Evolutionary conservation across 2,113 vertebrate species (phyloP), one percentile per base, ranked within the genome.

Genomic region (Grus americana): DNA sequence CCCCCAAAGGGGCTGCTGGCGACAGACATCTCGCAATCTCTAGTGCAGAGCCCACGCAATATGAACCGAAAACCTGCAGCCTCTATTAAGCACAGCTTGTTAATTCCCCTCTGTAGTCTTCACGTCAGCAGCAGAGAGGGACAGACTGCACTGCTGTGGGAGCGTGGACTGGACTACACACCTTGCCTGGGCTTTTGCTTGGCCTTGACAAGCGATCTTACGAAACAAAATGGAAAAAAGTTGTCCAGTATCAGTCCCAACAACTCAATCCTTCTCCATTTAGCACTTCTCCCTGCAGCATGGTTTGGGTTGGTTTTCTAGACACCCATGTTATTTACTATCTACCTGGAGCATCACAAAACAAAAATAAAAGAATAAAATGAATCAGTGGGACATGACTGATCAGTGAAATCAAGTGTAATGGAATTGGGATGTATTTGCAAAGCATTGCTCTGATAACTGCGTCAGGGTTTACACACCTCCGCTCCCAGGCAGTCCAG

Each of bases 41-140:
- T n/a, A 7, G 21, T 12, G 26, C 3, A 4, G 23, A 87, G 59
- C 22, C 2, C 0, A 1, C 63, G 57, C 27, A 55, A 50, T 29
- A 49, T 0, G 7, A 88, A 42, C 46, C 1, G 3, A 72, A 92
- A 74, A 15, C 9, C 47, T 59, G 42, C 70, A 38, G 49, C 18
- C 14, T 75, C 34, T 65, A 4, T 59, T 68, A 76, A 40, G 30
- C 59, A 66, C 0, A 6, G 67, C 12, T 93, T 7, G 1, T 55
- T 78, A 86, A 50, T 54, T 76, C 27, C 30, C 26, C 20, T 59
- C 47, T 47, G 75, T 23, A 81, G 38, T 6, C 32, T 47, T 30
- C 34, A 29, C 12, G 38, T 8, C 22, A 50, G 2, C 24, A 92
- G 24, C 83, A 79, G 47, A 74, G 40, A 38, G 59, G 26, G 11